Evolutionary conservation across 2,888 invertebrate species (phyloP).

Genomic region (Leptopilina myrica): DNA sequence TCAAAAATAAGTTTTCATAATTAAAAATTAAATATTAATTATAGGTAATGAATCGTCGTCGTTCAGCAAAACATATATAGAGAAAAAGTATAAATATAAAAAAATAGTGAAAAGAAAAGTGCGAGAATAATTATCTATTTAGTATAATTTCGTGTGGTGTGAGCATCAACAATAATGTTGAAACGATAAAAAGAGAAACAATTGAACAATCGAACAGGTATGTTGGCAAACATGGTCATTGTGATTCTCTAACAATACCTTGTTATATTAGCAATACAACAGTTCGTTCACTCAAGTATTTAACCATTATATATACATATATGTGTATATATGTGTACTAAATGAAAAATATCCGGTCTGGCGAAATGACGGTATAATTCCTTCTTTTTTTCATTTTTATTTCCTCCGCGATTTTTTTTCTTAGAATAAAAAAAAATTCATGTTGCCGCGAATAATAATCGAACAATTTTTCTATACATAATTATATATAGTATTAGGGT

Average conservation of each 20-base stretch:
- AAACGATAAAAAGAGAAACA: slow-evolving; percentile 54
- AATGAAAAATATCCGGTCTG: slow-evolving; percentile 69
- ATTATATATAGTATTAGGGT: neutral
- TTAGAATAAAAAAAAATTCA: neutral
- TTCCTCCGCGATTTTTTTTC: slow-evolving; percentile 26
- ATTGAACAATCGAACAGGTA: slow-evolving; percentile 48
- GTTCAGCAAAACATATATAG: too few species aligned
- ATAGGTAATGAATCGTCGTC: too few species aligned
- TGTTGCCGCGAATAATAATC: neutral
- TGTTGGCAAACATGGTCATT: slow-evolving; percentile 54
- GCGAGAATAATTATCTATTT: neutral
- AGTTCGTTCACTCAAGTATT: slow-evolving; percentile 58
- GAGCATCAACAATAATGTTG: slow-evolving; percentile 53
- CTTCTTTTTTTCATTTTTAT: slow-evolving; percentile 36
- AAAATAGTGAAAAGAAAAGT: neutral
- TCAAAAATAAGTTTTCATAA: too few species aligned
- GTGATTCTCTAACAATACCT: slow-evolving; percentile 69
- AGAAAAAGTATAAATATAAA: too few species aligned
- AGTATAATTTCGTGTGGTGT: slow-evolving; percentile 27
- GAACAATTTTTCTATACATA: neutral
- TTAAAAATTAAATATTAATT: too few species aligned
- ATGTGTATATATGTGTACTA: slow-evolving; percentile 4
- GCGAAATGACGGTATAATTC: slow-evolving; percentile 44
- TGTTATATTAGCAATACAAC: slow-evolving; percentile 68
- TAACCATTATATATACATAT: slow-evolving; percentile 30